phyloP scores from a whole-genome alignment of 2,113 vertebrate genomes.

The Prochilodus magdalenae region DNA sequence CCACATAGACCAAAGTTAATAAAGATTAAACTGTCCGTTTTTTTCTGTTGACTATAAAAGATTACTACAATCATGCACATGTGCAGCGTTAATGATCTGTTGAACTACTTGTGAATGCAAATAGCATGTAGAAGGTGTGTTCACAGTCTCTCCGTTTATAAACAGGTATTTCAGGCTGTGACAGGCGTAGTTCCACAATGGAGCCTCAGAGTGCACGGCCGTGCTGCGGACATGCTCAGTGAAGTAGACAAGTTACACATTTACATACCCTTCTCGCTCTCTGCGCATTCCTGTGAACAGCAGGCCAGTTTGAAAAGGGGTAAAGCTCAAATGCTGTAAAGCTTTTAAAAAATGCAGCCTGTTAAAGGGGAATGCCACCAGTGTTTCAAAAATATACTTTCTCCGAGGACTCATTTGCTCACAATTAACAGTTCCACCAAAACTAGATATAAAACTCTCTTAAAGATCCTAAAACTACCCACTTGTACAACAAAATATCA shows the following conservation, averaged over 20 bases:
- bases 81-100: constrained; percentile 6
- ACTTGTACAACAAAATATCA: too few species aligned
- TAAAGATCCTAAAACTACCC: too few species aligned
- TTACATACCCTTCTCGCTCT: background rate
- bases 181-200: background rate
- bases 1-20: background rate
- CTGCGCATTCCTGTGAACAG: background rate
- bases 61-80: background rate
- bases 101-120: constrained; percentile 24
- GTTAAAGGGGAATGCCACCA: too few species aligned
- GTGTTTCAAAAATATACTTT: too few species aligned
- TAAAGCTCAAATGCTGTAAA: background rate
- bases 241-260: background rate
- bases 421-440: too few species aligned
- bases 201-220: background rate
- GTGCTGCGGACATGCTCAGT: too few species aligned
- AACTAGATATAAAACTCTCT: too few species aligned
- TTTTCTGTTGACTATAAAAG: background rate
- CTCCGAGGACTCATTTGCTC: too few species aligned
- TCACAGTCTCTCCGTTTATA: constrained; percentile 17
- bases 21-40: background rate
- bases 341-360: too few species aligned
- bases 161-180: constrained; percentile 55
- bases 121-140: constrained; percentile 40
- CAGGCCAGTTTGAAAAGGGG: background rate